A percentile compares a stretch with the other conserved stretches of the same genome.
These are phyloP conservation scores for Hippasteria phrygiana DNA, from an alignment of 53 echinoderm and acorn worm species.

Conservation along the genomic window DNA sequence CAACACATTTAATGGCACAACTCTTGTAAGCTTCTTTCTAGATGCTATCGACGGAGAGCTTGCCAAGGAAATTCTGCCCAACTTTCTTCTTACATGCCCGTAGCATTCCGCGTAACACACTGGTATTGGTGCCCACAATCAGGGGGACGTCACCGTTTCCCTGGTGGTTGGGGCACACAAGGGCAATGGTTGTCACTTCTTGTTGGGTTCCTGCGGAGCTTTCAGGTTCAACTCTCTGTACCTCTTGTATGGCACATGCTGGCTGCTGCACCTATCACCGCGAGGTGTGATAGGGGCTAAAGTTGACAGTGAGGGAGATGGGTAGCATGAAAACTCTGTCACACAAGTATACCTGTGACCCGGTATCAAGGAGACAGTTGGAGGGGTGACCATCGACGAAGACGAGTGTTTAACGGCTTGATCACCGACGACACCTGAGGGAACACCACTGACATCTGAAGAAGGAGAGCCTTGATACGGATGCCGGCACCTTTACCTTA, in stretches of 20 bases:
- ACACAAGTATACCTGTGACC: too few relatives aligned
- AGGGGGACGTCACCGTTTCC: slow-evolving; percentile 25
- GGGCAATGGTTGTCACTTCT: slow-evolving; percentile 32
- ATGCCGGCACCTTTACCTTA: neutral
- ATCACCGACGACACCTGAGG: slow-evolving; percentile 32
- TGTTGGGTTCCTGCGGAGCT: slow-evolving; percentile 1
- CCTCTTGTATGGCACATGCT: slow-evolving; percentile 30
- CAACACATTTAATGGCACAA: neutral
- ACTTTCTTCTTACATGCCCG: neutral
- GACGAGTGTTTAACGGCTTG: slow-evolving; percentile 10
- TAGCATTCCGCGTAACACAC: slow-evolving; percentile 21
- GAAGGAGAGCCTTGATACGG: slow-evolving; percentile 4
- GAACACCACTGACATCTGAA: neutral
- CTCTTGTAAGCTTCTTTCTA: neutral
- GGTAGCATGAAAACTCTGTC: neutral
- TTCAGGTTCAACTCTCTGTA: slow-evolving; percentile 10
- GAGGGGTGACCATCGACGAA: neutral
- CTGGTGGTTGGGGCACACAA: slow-evolving; percentile 16
- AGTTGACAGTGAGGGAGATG: slow-evolving; percentile 23
- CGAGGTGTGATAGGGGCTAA: slow-evolving; percentile 25
- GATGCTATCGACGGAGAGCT: neutral
- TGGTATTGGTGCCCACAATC: slow-evolving; percentile 41
- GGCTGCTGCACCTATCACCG: slow-evolving; percentile 43
- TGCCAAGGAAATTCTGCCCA: neutral
- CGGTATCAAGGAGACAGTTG: neutral